A percentile compares a stretch with the other conserved stretches of the same genome.
Evolutionary conservation across 1,140 invertebrate species (phyloP).

Genomic region (Adelges cooleyi): DNA sequence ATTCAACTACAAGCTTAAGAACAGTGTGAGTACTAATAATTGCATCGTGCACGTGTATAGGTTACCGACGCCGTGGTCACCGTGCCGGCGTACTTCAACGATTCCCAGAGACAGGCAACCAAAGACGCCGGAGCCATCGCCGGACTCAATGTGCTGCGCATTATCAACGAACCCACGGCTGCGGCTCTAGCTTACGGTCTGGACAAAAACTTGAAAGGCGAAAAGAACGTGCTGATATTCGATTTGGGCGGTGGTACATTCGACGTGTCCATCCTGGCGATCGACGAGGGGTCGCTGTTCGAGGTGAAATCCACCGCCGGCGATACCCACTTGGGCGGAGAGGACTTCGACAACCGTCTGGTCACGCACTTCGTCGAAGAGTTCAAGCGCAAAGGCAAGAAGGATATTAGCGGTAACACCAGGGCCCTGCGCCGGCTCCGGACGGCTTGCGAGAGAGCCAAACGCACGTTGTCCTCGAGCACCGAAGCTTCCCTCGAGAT

Average conservation of each 20-base stretch:
- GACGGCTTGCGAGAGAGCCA: slow-evolving; percentile 51
- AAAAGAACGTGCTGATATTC: slow-evolving; percentile 60
- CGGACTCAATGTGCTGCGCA: slow-evolving; percentile 63
- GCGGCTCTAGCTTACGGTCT: slow-evolving; percentile 66
- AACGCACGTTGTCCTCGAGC: slow-evolving; percentile 46
- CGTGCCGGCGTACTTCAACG: slow-evolving; percentile 59
- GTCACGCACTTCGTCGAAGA: slow-evolving; percentile 57
- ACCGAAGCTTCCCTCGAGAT: slow-evolving; percentile 47
- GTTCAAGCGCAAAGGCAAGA: slow-evolving; percentile 45
- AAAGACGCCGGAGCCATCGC: slow-evolving; percentile 54
- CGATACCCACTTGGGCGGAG: slow-evolving; percentile 59
- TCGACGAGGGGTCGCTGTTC: slow-evolving; percentile 70
- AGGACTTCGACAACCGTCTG: slow-evolving; percentile 73
- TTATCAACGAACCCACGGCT: slow-evolving; percentile 66
- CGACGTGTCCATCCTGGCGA: slow-evolving; percentile 76
- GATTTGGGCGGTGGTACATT: slow-evolving; percentile 65
- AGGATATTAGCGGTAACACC: slow-evolving; percentile 41
- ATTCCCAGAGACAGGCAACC: slow-evolving; percentile 54
- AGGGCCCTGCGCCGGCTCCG: slow-evolving; percentile 48
- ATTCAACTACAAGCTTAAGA: too few species aligned
- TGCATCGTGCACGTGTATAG: neutral
- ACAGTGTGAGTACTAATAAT: too few species aligned
- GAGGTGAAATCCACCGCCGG: slow-evolving; percentile 70
- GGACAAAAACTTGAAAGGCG: slow-evolving; percentile 64
- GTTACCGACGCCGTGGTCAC: slow-evolving; percentile 45